phyloP scores from a whole-genome alignment of 37 sponge, comb jelly and placozoan genomes.

The Beroe forskalii region DNA sequence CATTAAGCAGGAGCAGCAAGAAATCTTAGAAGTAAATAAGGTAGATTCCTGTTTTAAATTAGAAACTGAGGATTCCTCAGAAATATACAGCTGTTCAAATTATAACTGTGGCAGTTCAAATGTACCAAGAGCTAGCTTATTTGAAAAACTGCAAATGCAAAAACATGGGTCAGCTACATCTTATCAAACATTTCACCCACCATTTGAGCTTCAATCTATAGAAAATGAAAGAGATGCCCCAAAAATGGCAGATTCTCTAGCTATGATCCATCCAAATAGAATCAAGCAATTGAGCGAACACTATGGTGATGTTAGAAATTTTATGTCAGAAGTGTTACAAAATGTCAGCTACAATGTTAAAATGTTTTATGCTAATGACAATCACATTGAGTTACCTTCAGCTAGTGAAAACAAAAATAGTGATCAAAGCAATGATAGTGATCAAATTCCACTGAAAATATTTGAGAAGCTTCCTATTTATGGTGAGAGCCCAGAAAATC shows the following conservation, averaged over 20 bases:
- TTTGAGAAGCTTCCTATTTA: background rate
- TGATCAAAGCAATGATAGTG: background rate
- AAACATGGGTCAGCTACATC: too few species aligned
- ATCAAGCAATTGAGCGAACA: too few species aligned
- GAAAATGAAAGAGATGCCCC: too few species aligned
- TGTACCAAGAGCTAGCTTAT: background rate
- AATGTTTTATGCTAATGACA: background rate
- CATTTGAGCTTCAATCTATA: too few species aligned
- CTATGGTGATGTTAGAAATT: background rate
- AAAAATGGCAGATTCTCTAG: too few species aligned
- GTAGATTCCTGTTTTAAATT: too few species aligned
- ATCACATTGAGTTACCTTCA: background rate
- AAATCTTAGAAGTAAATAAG: background rate
- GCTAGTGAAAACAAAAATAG: background rate
- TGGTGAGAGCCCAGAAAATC: background rate
- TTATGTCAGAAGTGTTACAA: background rate
- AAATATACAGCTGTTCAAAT: too few species aligned
- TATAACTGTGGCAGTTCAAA: too few species aligned
- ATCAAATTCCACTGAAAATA: background rate
- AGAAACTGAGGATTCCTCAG: too few species aligned
- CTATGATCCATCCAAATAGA: too few species aligned
- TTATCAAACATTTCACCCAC: too few species aligned
- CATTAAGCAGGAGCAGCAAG: background rate
- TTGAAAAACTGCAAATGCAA: background rate
- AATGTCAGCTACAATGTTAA: conserved; percentile 3